Base-by-base conservation (phyloP, 2,113 vertebrate species). In the Clarias magur region DNA sequence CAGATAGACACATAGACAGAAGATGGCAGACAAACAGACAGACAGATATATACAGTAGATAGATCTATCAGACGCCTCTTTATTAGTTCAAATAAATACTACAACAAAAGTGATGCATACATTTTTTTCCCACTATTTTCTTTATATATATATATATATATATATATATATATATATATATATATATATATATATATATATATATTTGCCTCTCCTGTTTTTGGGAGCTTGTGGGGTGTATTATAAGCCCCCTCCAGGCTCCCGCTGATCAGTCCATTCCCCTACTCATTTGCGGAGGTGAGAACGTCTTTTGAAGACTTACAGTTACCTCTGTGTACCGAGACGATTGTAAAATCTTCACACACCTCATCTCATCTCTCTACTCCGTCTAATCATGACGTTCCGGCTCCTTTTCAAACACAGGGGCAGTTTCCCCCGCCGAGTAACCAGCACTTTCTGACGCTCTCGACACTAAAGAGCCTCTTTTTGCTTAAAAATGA, bases 381-480 rank as follows among this genome's bases (percentile, higher is more conserved):
- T 38, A 54, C 38, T 78, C 21, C 5, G 56, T 79, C 17, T 88
- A 86, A 88, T 89, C 80, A 83, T 82, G 73, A 73, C 15, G 42
- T 88, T 85, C 30, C 42, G 15, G 68, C 30, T 27, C 13, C 62
- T 83, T 83, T 57, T 80, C 4, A 80, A 84, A 80, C 27, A 30
- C 57, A 57, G 65, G 73, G 57, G 78, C 85, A 54, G 70, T 79
- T 56, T 34, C 79, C 42, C 42, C 23, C 2, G 0, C 19, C 1
- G 48, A 86, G 27, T 80, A 85, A 76, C 59, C 53, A 68, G 65
- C 34, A 82, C 62, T 86, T 86, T 90, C 75, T 21, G 38, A 73
- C 11, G 23, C 57, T 84, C 86, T 82, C 9, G 75, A 86, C 83
- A 80, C 60, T 57, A 80, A 89, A 57, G 67, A 67, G 63, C 3